Percentiles rank a stretch among this genome's conserved stretches.
These are phyloP conservation scores for Mycalesis mineus DNA, from an alignment of 2,888 invertebrate genomes.

Conservation along the genomic window DNA sequence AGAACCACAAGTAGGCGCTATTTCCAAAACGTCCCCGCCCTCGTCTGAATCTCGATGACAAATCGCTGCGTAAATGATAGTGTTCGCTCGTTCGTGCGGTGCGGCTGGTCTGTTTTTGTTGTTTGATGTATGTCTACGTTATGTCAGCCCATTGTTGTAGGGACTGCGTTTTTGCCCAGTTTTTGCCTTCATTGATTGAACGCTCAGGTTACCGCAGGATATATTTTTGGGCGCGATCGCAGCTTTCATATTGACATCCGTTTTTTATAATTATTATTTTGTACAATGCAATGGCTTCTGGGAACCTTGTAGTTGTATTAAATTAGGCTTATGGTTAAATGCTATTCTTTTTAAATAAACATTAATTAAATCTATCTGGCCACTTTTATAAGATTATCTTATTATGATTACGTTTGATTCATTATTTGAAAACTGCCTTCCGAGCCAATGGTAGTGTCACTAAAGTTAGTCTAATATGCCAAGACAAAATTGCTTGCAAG, in stretches of 20 bases:
- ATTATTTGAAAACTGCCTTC: too few relatives aligned
- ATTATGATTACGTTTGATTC: too few relatives aligned
- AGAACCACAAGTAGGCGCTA: slow-evolving; percentile 38
- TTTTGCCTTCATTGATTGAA: slow-evolving; percentile 47
- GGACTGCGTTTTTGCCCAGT: slow-evolving; percentile 44
- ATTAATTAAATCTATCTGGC: too few relatives aligned
- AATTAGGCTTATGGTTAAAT: too few relatives aligned
- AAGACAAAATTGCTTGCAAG: too few relatives aligned
- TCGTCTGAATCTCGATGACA: slow-evolving; percentile 69
- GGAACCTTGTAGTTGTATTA: too few relatives aligned
- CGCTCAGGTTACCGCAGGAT: slow-evolving; percentile 27
- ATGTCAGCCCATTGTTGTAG: slow-evolving; percentile 53
- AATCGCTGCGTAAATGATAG: slow-evolving; percentile 76
- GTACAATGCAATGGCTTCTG: too few relatives aligned
- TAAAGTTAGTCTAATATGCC: too few relatives aligned
- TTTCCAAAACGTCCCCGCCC: slow-evolving; percentile 46
- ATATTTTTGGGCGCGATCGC: slow-evolving; percentile 7
- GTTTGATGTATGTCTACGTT: slow-evolving; percentile 66
- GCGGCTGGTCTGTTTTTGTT: slow-evolving; percentile 64
- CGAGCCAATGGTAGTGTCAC: too few relatives aligned
- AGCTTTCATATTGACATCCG: background rate
- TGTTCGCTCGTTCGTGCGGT: slow-evolving; percentile 56
- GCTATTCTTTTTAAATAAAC: too few relatives aligned
- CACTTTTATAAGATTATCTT: too few relatives aligned
- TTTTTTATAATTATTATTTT: background rate